Evolutionary conservation across 2,797 vertebrate species (phyloP).

Genomic region (Etheostoma nigrum): DNA sequence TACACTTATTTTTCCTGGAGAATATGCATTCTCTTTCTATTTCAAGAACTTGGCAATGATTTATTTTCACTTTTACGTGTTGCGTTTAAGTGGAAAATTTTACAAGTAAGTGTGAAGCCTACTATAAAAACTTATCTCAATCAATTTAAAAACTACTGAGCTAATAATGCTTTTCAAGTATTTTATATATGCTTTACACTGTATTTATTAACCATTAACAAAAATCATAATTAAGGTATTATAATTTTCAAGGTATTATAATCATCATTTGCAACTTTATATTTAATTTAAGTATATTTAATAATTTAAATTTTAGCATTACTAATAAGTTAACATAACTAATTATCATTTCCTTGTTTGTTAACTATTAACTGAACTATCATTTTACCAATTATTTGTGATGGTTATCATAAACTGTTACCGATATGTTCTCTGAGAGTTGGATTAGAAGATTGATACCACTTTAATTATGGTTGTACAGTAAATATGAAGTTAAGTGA

Average conservation of each 20-base stretch:
- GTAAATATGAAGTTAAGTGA: neutral
- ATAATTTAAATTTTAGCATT: too few relatives aligned
- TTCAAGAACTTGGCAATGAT: slow-evolving; percentile 19
- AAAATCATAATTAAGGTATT: too few relatives aligned
- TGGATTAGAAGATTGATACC: neutral
- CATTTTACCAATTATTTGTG: too few relatives aligned
- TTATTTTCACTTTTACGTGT: slow-evolving; percentile 36
- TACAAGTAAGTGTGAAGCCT: neutral
- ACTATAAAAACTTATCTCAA: neutral
- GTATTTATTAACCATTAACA: too few relatives aligned
- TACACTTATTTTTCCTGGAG: slow-evolving; percentile 14
- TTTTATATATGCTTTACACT: too few relatives aligned
- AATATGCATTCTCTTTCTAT: slow-evolving; percentile 20
- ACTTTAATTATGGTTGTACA: neutral
- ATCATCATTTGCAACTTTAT: too few relatives aligned
- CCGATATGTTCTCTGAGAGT: neutral
- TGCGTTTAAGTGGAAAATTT: neutral
- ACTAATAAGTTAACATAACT: too few relatives aligned
- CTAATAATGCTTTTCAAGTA: neutral
- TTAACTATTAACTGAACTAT: too few relatives aligned
- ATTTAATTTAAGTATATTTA: too few relatives aligned
- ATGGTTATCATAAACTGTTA: too few relatives aligned
- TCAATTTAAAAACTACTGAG: slow-evolving; percentile 9
- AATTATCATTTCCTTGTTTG: too few relatives aligned
- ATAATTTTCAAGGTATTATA: too few relatives aligned